These are phyloP conservation scores for Thamnaconus septentrionalis DNA, from an alignment of 2,113 vertebrate species.

Conservation along the genomic window DNA sequence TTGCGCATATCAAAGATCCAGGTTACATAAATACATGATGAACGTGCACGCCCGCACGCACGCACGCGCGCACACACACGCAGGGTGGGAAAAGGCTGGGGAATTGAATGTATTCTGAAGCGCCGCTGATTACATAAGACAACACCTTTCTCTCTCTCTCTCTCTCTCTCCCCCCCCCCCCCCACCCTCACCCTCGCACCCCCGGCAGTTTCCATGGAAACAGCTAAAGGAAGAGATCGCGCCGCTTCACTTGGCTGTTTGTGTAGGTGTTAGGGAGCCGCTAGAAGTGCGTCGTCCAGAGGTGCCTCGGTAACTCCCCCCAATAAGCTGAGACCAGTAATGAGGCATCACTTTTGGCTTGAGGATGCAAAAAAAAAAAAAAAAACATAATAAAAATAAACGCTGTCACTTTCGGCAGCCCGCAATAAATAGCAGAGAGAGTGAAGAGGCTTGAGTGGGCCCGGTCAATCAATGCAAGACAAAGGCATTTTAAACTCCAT, in stretches of 20 bases:
- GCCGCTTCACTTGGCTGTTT: slow-evolving; percentile 36
- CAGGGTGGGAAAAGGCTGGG: slow-evolving; percentile 20
- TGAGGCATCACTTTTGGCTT: slow-evolving; percentile 45
- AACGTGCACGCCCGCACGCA: slow-evolving; percentile 9
- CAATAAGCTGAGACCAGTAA: slow-evolving; percentile 45
- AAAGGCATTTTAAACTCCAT: slow-evolving; percentile 5
- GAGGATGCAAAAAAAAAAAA: slow-evolving; percentile 20
- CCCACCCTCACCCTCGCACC: slow-evolving; percentile 30
- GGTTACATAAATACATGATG: slow-evolving; percentile 41
- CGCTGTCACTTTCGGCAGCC: slow-evolving; percentile 34
- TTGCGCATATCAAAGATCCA: slow-evolving; percentile 32
- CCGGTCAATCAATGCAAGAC: slow-evolving; percentile 36
- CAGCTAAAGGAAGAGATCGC: slow-evolving; percentile 61
- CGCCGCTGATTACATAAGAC: slow-evolving; percentile 65
- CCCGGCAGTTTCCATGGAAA: slow-evolving; percentile 74
- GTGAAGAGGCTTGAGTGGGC: slow-evolving; percentile 31
- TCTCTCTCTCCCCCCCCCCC: too few species aligned
- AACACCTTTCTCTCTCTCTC: slow-evolving; percentile 62
- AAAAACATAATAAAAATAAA: neutral
- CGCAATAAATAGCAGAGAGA: slow-evolving; percentile 19
- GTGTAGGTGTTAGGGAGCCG: slow-evolving; percentile 62
- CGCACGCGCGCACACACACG: slow-evolving; percentile 9
- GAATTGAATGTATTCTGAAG: slow-evolving; percentile 54
- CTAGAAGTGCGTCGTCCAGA: slow-evolving; percentile 58
- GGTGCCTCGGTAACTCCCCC: slow-evolving; percentile 49